Percentiles rank a stretch among this genome's conserved stretches.
Evolutionary conservation across 2,888 invertebrate species (phyloP).

Genomic region (Caenorhabditis imperialis): DNA sequence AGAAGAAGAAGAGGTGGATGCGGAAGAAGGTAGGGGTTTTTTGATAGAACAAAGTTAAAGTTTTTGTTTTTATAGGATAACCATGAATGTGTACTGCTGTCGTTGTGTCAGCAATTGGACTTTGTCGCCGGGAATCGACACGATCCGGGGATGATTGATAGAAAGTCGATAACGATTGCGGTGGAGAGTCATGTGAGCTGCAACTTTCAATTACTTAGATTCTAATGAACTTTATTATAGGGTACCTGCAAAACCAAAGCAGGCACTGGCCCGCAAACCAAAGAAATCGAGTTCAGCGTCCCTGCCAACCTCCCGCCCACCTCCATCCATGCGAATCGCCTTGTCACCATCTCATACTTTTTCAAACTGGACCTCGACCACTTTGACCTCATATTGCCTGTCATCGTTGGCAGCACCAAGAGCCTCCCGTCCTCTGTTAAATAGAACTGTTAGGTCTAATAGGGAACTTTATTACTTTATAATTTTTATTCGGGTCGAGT

Average conservation of each 20-base stretch:
- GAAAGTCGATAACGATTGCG: slow-evolving; percentile 72
- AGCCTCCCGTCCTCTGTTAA: too few relatives aligned
- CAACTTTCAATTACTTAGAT: neutral
- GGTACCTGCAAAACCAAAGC: slow-evolving; percentile 73
- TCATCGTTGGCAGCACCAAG: slow-evolving; percentile 73
- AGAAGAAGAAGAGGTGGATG: slow-evolving; percentile 66
- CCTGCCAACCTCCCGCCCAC: slow-evolving; percentile 74
- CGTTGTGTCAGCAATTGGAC: slow-evolving; percentile 74
- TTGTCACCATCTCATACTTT: slow-evolving; percentile 74
- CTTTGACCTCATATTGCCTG: slow-evolving; percentile 75
- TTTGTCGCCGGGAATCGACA: slow-evolving; percentile 69
- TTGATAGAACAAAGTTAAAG: neutral
- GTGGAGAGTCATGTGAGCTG: slow-evolving; percentile 72
- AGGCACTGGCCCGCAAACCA: slow-evolving; percentile 71
- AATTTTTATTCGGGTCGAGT: too few relatives aligned
- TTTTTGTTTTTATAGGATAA: slow-evolving; percentile 54
- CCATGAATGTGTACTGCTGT: slow-evolving; percentile 72
- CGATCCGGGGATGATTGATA: slow-evolving; percentile 64
- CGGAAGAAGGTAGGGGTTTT: slow-evolving; percentile 44
- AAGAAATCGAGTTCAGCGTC: slow-evolving; percentile 71
- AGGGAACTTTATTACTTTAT: too few relatives aligned
- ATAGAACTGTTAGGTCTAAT: too few relatives aligned
- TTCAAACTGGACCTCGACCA: slow-evolving; percentile 76
- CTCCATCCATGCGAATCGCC: slow-evolving; percentile 70
- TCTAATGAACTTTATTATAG: slow-evolving; percentile 50